Evolutionary conservation across 2,113 vertebrate genomes (phyloP), one percentile per base, ranked within the genome.

Genomic region (Hemiprocne comata): DNA sequence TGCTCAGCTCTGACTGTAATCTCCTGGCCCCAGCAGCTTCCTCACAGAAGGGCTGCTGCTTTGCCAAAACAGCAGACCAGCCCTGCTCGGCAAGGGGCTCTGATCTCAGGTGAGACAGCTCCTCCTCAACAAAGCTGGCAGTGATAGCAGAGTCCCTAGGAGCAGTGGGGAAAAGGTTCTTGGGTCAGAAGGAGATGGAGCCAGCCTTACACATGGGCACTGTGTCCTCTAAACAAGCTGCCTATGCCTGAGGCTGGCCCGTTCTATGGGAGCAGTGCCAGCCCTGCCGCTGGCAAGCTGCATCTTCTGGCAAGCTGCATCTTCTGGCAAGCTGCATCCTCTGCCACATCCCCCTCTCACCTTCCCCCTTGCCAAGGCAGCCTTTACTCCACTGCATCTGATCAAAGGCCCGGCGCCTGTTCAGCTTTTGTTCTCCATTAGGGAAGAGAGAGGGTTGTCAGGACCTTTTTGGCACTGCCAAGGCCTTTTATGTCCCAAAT

Each of bases 401-500:
- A 90, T 44, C 1, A 6, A 60, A 81, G 74, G 71, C 77, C 46
- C 10, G 0, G 65, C 10, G 46, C 84, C 84, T 54, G 94, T 38
- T 92, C 84, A 54, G 72, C 79, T 93, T 96, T 94, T 95, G 79
- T 96, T 89, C 53, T 54, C 62, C 4, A 1, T 81, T 73, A 95
- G 71, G 70, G 85, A 42, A 85, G 69, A 95, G 44, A 0, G 7
- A 95, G 75, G 75, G 46, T 84, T 93, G 80, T 85, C 80, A 84
- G 79, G 93, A 88, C 91, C 85, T 90, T 93, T 87, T 69, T 69
- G 78, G 85, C 90, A 93, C 76, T 95, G 95, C 94, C 92, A 97
- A 95, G 69, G 82, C 73, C 66, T 89, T 93, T 96, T 94, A 90
- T 95, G 95, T 94, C 92, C 79, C 86, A 69, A 93, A 93, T 93